Percentiles rank a stretch among this genome's conserved stretches.
Evolutionary conservation across 1,140 invertebrate species (phyloP).

Genomic region (Venustaconcha ellipsiformis): DNA sequence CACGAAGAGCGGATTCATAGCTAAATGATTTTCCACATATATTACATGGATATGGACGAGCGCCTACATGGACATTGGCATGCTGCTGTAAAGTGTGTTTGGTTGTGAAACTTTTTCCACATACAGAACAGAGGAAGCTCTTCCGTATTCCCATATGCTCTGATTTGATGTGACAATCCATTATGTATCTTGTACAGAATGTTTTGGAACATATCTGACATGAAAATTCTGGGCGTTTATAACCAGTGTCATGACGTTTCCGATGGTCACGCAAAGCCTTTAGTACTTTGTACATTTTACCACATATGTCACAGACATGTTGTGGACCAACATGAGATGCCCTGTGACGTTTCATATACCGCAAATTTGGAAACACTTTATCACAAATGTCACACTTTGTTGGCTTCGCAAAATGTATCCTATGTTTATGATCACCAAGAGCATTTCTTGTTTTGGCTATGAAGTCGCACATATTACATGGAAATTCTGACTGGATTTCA

Average conservation of each 20-base stretch:
- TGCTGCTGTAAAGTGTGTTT: slow-evolving; percentile 55
- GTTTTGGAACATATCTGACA: slow-evolving; percentile 51
- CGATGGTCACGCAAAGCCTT: slow-evolving; percentile 47
- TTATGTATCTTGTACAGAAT: slow-evolving; percentile 43
- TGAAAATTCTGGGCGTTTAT: slow-evolving; percentile 33
- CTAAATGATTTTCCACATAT: slow-evolving; percentile 55
- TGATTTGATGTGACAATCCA: slow-evolving; percentile 46
- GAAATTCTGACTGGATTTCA: slow-evolving; percentile 25
- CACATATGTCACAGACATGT: slow-evolving; percentile 51
- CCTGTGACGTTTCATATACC: slow-evolving; percentile 46
- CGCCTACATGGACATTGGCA: slow-evolving; percentile 52
- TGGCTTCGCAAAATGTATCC: slow-evolving; percentile 32
- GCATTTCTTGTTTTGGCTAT: slow-evolving; percentile 27
- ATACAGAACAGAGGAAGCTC: slow-evolving; percentile 50
- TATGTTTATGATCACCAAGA: slow-evolving; percentile 32
- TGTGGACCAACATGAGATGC: slow-evolving; percentile 37
- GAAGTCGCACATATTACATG: slow-evolving; percentile 42
- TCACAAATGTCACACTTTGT: slow-evolving; percentile 47
- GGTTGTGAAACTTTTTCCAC: slow-evolving; percentile 59
- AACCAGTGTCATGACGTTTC: slow-evolving; percentile 44
- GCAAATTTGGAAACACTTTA: slow-evolving; percentile 45
- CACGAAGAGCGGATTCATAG: slow-evolving; percentile 52
- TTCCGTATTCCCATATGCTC: slow-evolving; percentile 47
- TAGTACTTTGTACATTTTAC: slow-evolving; percentile 50
- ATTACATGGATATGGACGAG: slow-evolving; percentile 53